Evolutionary conservation across 1,140 invertebrate species (phyloP).

Genomic region (Drosophila oshimai): DNA sequence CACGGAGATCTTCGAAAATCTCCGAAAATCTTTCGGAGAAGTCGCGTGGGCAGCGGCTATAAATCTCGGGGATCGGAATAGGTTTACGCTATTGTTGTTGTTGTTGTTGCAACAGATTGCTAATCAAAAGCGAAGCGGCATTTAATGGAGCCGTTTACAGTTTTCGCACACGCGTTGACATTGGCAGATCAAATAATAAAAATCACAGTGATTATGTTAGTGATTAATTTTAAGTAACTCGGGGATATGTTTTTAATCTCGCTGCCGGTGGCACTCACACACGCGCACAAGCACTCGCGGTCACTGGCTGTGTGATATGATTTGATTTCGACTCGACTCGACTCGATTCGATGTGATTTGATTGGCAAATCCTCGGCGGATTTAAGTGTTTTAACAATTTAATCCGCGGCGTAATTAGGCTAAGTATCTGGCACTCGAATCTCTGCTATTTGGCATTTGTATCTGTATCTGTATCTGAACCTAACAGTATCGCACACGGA

Average conservation of each 20-base stretch:
- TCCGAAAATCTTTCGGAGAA: conserved; percentile 18
- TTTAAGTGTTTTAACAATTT: conserved; percentile 82
- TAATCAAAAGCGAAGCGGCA: conserved; percentile 28
- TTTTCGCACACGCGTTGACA: conserved; percentile 54
- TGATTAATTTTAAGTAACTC: conserved; percentile 82
- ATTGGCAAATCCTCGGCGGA: conserved; percentile 27
- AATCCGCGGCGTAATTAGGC: conserved; percentile 82
- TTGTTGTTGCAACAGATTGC: conserved; percentile 46
- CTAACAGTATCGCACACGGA: conserved; percentile 65
- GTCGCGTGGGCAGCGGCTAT: conserved; percentile 32
- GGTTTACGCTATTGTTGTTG: conserved; percentile 45
- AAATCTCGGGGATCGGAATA: conserved; percentile 22
- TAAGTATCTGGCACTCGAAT: conserved; percentile 64
- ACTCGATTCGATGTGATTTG: conserved; percentile 14
- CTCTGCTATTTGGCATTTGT: conserved; percentile 19
- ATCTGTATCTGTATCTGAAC: conserved; percentile 28
- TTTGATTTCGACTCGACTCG: conserved; percentile 8
- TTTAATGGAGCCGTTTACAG: conserved; percentile 51
- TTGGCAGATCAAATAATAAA: conserved; percentile 68
- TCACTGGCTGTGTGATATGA: conserved; percentile 15
- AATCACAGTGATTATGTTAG: conserved; percentile 81
- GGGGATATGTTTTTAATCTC: conserved; percentile 79
- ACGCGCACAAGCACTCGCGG: conserved; percentile 21
- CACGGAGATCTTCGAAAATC: conserved; percentile 29
- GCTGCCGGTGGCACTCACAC: conserved; percentile 36